Evolutionary conservation across 1,140 invertebrate genomes (phyloP).

Genomic region (Geopemphigus sp.): DNA sequence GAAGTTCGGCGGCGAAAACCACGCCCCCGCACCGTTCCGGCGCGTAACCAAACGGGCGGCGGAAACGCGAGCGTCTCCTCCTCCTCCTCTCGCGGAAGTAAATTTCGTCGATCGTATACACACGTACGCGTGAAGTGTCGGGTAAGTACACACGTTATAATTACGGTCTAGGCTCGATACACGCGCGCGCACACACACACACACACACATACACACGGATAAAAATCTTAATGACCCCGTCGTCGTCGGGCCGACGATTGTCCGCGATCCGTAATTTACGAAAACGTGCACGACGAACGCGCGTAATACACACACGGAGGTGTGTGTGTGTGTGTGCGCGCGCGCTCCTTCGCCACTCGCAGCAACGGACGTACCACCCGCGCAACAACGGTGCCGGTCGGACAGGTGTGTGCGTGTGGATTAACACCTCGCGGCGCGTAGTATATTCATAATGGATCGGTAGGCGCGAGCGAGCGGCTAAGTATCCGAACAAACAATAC

Average conservation of each 20-base stretch:
- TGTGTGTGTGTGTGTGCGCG: too few species aligned
- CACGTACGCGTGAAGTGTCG: neutral
- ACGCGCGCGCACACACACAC: neutral
- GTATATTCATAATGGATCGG: neutral
- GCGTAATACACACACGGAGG: slow-evolving; percentile 15
- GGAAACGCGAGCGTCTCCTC: neutral
- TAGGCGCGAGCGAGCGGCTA: too few species aligned
- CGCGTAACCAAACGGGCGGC: too few species aligned
- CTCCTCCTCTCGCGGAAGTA: too few species aligned
- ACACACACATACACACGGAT: too few species aligned
- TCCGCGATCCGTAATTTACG: slow-evolving; percentile 13
- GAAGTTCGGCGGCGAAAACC: too few species aligned
- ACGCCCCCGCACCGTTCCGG: too few species aligned
- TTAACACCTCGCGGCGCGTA: slow-evolving; percentile 17
- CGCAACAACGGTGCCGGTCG: neutral
- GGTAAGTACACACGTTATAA: neutral
- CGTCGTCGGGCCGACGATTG: slow-evolving; percentile 22
- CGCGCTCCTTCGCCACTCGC: neutral
- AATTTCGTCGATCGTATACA: neutral
- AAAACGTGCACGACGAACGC: too few species aligned
- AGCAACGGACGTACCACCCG: neutral
- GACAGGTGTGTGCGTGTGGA: neutral
- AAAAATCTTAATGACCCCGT: slow-evolving; percentile 47
- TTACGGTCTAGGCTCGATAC: too few species aligned
- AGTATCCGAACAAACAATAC: neutral